phyloP scores from a whole-genome alignment of 2,797 vertebrate species.

The Tinamus major region DNA sequence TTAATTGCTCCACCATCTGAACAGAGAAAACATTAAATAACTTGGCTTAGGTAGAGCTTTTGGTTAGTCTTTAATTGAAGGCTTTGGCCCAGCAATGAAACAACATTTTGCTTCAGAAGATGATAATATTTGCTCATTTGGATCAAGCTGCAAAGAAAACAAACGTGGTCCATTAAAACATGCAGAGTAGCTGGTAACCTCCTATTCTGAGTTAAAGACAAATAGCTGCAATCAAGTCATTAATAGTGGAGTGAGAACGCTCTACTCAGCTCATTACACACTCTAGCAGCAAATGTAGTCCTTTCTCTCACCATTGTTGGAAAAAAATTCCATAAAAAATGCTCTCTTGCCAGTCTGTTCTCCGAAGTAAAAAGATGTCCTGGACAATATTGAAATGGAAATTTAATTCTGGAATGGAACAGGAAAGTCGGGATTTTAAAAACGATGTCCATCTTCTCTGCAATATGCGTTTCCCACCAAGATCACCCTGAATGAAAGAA shows the following conservation, averaged over 20 bases:
- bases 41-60: not conserved
- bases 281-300: accelerated
- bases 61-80: not conserved
- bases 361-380: slow-evolving; percentile 84
- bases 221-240: not conserved
- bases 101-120: not conserved
- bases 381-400: slow-evolving; percentile 82
- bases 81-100: not conserved
- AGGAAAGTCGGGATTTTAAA: slow-evolving; percentile 83
- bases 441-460: slow-evolving; percentile 86
- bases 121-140: not conserved
- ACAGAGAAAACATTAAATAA: not conserved
- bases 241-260: not conserved
- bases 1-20: not conserved
- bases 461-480: slow-evolving; percentile 80
- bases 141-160: not conserved
- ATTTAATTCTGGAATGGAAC: slow-evolving; percentile 79
- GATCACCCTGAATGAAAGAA: slow-evolving; percentile 76
- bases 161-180: not conserved
- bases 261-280: not conserved
- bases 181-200: not conserved
- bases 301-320: slow-evolving; percentile 79
- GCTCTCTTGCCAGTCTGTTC: slow-evolving; percentile 79
- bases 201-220: not conserved
- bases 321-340: slow-evolving; percentile 85